These are phyloP conservation scores for Eremophila alpestris DNA, from an alignment of 2,797 vertebrate species.

Conservation along the genomic window DNA sequence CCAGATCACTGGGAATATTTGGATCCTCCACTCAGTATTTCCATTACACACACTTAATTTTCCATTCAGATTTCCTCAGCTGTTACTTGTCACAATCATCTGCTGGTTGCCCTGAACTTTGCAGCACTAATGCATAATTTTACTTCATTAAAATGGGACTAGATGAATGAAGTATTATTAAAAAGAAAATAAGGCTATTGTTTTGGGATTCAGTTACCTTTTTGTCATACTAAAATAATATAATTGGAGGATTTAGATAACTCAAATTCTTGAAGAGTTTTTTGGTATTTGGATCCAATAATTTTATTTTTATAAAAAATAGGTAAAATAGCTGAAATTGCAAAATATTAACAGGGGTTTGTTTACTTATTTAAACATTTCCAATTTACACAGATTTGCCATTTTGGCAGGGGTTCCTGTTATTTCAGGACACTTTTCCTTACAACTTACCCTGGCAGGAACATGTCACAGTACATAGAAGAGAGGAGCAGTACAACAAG, in stretches of 20 bases:
- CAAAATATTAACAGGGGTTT: background rate
- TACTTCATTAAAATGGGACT: background rate
- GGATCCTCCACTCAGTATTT: background rate
- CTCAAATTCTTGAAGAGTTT: background rate
- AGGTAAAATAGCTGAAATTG: background rate
- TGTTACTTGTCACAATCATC: background rate
- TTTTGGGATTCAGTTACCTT: background rate
- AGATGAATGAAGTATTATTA: background rate
- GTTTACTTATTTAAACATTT: background rate
- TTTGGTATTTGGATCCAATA: background rate
- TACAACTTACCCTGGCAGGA: background rate
- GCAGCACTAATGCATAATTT: background rate
- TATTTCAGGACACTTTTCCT: background rate
- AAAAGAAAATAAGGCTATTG: background rate
- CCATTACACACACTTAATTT: background rate
- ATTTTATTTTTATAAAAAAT: background rate
- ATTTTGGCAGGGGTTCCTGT: background rate
- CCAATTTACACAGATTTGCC: background rate
- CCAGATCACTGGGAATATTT: background rate
- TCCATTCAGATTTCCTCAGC: background rate
- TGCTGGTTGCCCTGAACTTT: background rate
- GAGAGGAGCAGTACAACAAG: background rate
- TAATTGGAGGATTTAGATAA: background rate
- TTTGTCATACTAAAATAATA: background rate
- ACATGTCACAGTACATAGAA: background rate